Base-by-base conservation (phyloP, 2,113 vertebrate genomes). In the Tenrec ecaudatus region DNA sequence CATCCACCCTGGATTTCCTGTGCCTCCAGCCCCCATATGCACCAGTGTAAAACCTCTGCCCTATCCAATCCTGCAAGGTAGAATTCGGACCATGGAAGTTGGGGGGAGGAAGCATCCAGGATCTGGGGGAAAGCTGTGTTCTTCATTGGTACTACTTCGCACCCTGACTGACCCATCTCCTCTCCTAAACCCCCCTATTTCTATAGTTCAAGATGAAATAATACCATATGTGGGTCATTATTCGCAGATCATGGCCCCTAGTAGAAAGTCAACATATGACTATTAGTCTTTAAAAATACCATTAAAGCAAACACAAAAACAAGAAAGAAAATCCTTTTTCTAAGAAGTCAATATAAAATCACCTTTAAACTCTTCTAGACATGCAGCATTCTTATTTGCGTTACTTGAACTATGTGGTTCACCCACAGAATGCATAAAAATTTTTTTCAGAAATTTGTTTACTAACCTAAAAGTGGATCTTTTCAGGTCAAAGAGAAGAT, bases 361-460 rank as follows among this genome's bases (percentile, higher is more conserved):
- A 86, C 14, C 1, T 92, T 22, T 71, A 25, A 84, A 36, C 11
- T 73, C 8, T 62, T 82, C 16, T 27, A 81, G 12, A 88, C 22
- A 57, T 40, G 88, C 3, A 75, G 11, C 3, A 38, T 60, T 93
- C 20, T 83, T 2, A 2, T 2, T 64, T 53, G 47, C 22, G 20
- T 83, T 68, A 22, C 16, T 75, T 62, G 6, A 33, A 86, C 20
- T 25, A 64, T 86, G 27, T 82, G 27, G 4, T 47, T 47, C 33
- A 83, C 22, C 62, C 15, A 31, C 60, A 83, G 6, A 57, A 6
- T 33, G 5, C 43, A 85, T 58, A 88, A 90, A 80, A 88, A 86
- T 77, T 84, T 81, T 85, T 90, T 95, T 53, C 82, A 86, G 47
- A 53, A 53, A 10, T 53, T 53, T 53, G 47, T 14, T 53, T 53